Conservation (phyloP, 2,797 vertebrate species). For the Mus spretus region DNA sequence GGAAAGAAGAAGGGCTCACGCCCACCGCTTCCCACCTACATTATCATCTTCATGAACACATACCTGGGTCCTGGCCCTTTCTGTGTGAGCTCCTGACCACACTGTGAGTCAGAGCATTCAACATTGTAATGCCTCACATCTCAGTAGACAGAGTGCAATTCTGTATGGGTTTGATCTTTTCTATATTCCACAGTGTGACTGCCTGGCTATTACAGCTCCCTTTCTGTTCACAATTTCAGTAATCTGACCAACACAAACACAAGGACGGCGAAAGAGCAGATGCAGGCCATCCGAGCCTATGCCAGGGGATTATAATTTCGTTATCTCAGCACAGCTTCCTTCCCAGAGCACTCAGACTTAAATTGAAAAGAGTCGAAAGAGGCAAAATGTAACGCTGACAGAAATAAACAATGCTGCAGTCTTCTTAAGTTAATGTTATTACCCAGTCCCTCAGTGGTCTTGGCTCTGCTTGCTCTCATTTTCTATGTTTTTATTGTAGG, state of each 20-base stretch:
- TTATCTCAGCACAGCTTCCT: constrained; percentile 69
- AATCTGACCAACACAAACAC: constrained; percentile 79
- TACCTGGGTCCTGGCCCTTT: background rate
- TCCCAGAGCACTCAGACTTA: constrained; percentile 67
- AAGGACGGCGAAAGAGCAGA: constrained; percentile 76
- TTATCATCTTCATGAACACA: constrained; percentile 38
- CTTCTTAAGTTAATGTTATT: background rate
- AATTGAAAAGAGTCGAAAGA: constrained; percentile 62
- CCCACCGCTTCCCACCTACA: background rate
- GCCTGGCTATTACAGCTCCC: constrained; percentile 78
- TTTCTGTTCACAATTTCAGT: constrained; percentile 83
- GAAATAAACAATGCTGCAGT: background rate
- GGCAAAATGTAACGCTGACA: constrained; percentile 12
- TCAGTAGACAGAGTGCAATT: constrained; percentile 75
- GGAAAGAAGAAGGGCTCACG: background rate
- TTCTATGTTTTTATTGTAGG: constrained; percentile 1
- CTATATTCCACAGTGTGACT: constrained; percentile 84
- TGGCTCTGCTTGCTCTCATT: constrained; percentile 7
- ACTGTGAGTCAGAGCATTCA: constrained; percentile 17
- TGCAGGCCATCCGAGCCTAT: constrained; percentile 44
- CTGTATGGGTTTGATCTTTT: constrained; percentile 82
- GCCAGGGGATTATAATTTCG: constrained; percentile 79
- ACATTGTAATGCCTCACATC: constrained; percentile 78
- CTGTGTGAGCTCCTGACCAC: background rate
- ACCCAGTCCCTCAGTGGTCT: constrained; percentile 10